phyloP scores from a whole-genome alignment of 2,888 invertebrate genomes.

The Drosophila putrida region DNA sequence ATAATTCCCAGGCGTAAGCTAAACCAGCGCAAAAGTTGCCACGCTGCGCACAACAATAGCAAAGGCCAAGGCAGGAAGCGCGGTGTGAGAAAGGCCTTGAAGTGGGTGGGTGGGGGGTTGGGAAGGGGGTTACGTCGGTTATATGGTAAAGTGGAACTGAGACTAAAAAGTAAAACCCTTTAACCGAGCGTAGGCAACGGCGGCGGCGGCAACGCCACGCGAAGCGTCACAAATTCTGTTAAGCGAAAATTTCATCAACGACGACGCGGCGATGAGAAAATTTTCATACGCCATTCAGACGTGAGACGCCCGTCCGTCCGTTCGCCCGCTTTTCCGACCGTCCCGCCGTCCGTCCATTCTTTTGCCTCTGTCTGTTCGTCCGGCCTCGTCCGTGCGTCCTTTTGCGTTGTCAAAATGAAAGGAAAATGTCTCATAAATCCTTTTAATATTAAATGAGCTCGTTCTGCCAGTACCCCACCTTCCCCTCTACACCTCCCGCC shows the following conservation, averaged over 20 bases:
- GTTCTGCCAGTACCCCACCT: slow-evolving; percentile 38
- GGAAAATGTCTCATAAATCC: slow-evolving; percentile 84
- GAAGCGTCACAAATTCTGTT: slow-evolving; percentile 81
- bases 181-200: slow-evolving; percentile 67
- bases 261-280: slow-evolving; percentile 44
- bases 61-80: slow-evolving; percentile 20
- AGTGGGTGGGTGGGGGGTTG: neutral
- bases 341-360: neutral
- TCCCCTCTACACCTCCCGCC: neutral
- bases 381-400: slow-evolving; percentile 39
- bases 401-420: slow-evolving; percentile 81
- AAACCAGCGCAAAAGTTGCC: slow-evolving; percentile 79
- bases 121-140: slow-evolving; percentile 10
- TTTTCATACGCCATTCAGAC: slow-evolving; percentile 71
- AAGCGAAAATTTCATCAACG: slow-evolving; percentile 82
- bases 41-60: slow-evolving; percentile 71
- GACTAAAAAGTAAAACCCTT: slow-evolving; percentile 78
- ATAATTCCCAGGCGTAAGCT: slow-evolving; percentile 81
- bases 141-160: slow-evolving; percentile 59
- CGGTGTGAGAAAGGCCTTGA: neutral
- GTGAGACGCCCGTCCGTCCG: slow-evolving; percentile 19
- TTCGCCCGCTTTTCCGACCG: too few relatives aligned
- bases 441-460: slow-evolving; percentile 84
- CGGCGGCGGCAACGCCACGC: slow-evolving; percentile 23
- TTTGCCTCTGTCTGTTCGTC: slow-evolving; percentile 23